Evolutionary conservation across 2,797 vertebrate genomes (phyloP).

Genomic region (Meda fulgida): DNA sequence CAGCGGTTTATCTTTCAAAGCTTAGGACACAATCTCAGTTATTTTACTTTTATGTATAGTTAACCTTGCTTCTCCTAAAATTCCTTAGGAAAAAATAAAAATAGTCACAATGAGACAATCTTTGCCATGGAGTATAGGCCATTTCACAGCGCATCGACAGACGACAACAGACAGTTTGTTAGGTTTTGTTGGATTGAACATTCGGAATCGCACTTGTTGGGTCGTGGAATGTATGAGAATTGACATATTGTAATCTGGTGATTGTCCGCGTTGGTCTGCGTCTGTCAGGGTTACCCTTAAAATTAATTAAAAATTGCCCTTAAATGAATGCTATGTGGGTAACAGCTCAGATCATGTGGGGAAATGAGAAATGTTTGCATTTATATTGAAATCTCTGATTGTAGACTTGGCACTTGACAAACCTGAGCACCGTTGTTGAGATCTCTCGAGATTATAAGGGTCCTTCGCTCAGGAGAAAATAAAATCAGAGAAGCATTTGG

Average conservation of each 20-base stretch:
- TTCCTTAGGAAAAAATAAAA: neutral
- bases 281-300: neutral
- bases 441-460: neutral
- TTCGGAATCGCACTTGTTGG: neutral
- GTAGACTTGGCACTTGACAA: neutral
- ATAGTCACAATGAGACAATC: neutral
- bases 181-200: neutral
- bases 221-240: neutral
- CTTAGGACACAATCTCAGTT: neutral
- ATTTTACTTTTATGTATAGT: neutral
- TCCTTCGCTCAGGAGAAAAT: neutral
- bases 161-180: neutral
- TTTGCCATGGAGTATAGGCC: neutral
- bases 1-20: neutral
- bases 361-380: neutral
- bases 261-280: neutral
- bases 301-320: neutral
- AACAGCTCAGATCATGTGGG: neutral
- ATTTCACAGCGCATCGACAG: neutral
- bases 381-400: constrained; percentile 3
- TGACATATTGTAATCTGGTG: neutral
- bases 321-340: neutral
- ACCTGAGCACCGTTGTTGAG: neutral
- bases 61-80: neutral
- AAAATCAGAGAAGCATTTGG: neutral